Conservation (phyloP, 2,113 vertebrate species). For the Chlorodrepanis virens region DNA sequence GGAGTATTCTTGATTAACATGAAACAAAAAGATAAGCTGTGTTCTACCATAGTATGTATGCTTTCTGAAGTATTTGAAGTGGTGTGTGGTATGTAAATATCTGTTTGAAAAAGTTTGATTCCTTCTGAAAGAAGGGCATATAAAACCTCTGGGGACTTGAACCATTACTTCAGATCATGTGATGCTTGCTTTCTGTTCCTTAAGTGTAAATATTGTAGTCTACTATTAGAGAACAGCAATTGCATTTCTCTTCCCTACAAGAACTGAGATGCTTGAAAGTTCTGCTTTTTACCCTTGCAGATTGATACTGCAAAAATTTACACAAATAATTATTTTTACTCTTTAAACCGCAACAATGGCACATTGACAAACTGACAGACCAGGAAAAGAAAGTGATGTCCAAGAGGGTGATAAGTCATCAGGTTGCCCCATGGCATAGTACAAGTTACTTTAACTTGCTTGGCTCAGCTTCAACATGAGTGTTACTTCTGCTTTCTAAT, state of each 20-base stretch:
- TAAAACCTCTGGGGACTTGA: not conserved
- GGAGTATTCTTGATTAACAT: not conserved
- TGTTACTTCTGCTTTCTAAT: slow-evolving; percentile 12
- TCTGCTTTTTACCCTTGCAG: not conserved
- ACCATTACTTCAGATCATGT: not conserved
- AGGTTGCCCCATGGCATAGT: not conserved
- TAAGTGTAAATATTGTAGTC: not conserved
- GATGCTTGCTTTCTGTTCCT: not conserved
- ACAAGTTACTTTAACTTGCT: not conserved
- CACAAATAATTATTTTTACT: not conserved
- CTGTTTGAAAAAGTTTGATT: not conserved
- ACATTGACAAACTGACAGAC: not conserved
- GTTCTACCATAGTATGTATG: not conserved
- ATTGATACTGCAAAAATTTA: not conserved
- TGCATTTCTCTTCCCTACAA: not conserved
- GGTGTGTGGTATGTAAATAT: not conserved
- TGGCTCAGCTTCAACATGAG: not conserved
- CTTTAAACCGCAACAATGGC: not conserved
- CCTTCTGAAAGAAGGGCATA: not conserved
- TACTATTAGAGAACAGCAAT: not conserved
- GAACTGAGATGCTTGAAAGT: not conserved
- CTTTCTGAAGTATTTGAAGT: not conserved
- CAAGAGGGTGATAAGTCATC: not conserved
- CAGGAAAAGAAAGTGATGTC: not conserved
- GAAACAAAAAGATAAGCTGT: not conserved